phyloP scores from a whole-genome alignment of 30 jellyfish, hydroid and myxozoan genomes.

The Mastigias papua region DNA sequence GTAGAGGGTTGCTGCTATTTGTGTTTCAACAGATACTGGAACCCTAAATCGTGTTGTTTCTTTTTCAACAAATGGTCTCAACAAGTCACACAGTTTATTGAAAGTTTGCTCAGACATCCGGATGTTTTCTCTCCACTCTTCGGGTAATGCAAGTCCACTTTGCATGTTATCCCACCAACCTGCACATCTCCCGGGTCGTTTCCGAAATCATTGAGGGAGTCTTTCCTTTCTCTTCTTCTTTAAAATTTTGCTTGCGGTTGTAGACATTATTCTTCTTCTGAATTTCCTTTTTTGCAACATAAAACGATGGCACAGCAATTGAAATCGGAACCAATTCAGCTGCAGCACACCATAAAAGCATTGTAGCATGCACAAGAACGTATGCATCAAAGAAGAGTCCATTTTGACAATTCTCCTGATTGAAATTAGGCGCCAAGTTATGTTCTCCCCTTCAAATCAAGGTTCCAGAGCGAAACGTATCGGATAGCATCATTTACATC shows the following conservation, averaged over 20 bases:
- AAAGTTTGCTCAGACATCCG: conserved; percentile 22
- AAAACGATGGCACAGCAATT: neutral
- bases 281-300: neutral
- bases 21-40: conserved; percentile 6
- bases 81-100: conserved; percentile 9
- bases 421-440: neutral
- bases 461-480: neutral
- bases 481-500: neutral
- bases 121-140: conserved; percentile 47
- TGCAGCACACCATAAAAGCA: neutral
- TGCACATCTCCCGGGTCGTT: conserved; percentile 9
- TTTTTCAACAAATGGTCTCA: conserved; percentile 17
- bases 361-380: too few species aligned
- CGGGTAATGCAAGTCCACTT: neutral
- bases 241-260: neutral
- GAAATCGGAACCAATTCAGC: neutral
- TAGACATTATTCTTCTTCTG: neutral
- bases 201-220: conserved; percentile 30
- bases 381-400: neutral
- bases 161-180: conserved; percentile 40
- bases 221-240: conserved; percentile 4
- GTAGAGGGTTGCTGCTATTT: conserved; percentile 49
- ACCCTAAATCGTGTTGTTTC: conserved; percentile 11
- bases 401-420: neutral
- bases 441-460: neutral